Evolutionary conservation across 64 coral and sea anemone species (phyloP).

Genomic region (Stichodactyla mertensii): DNA sequence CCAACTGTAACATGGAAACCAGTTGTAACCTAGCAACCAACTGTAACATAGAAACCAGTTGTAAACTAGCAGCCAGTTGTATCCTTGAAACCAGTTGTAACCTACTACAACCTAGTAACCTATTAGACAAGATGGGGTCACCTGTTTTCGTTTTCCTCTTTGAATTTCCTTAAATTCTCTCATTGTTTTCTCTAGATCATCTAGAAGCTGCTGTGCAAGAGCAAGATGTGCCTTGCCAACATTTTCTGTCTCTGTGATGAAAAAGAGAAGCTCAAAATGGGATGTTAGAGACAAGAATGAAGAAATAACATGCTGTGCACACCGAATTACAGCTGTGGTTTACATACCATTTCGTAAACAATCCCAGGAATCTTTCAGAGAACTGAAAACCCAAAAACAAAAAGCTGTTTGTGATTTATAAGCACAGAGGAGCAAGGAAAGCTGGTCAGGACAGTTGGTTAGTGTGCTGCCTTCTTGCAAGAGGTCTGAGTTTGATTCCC

Average conservation of each 20-base stretch:
- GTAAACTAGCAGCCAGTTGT: too few species aligned
- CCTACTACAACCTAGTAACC: too few species aligned
- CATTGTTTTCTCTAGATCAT: conserved; percentile 68
- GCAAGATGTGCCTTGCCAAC: conserved; percentile 74
- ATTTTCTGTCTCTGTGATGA: conserved; percentile 75
- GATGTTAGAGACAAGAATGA: not conserved
- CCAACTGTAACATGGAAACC: too few species aligned
- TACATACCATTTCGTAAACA: conserved; percentile 1
- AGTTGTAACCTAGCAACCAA: too few species aligned
- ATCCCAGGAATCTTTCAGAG: conserved; percentile 16
- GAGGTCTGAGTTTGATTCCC: too few species aligned
- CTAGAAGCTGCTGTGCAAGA: conserved; percentile 70
- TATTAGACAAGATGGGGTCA: not conserved
- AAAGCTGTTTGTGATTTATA: not conserved
- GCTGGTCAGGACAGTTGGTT: too few species aligned
- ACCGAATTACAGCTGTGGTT: not conserved
- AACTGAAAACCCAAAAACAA: not conserved
- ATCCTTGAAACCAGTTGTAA: too few species aligned
- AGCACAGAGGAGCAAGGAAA: not conserved
- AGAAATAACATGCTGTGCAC: not conserved
- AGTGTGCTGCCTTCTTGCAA: too few species aligned
- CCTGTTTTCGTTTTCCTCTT: conserved; percentile 67
- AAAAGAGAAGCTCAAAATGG: not conserved
- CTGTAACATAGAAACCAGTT: too few species aligned
- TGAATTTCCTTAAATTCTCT: conserved; percentile 82